These are phyloP conservation scores for Tenodera sinensis DNA, from an alignment of 2,888 invertebrate species.

Conservation along the genomic window DNA sequence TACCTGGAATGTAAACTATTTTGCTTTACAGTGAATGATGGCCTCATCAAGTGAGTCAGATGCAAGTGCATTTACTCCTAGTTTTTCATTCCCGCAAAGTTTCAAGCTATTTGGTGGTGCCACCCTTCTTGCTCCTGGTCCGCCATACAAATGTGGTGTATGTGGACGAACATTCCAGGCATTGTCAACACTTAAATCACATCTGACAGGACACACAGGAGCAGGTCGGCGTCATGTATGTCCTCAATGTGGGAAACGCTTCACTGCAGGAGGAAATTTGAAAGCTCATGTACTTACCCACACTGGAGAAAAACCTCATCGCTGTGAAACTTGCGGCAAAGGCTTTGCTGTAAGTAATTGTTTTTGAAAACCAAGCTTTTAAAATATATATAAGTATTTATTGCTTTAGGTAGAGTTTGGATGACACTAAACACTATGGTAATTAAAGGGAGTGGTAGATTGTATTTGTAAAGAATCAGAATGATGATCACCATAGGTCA, in stretches of 20 bases:
- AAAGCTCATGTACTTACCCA: not conserved
- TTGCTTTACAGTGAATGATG: not conserved
- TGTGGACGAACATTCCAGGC: not conserved
- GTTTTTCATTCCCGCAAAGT: not conserved
- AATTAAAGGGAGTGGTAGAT: too few relatives aligned
- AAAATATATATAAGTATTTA: not conserved
- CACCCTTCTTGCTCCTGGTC: not conserved
- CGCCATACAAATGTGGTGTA: not conserved
- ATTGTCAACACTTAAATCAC: not conserved
- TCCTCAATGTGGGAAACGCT: not conserved
- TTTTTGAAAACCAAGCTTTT: not conserved
- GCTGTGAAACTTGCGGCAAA: not conserved
- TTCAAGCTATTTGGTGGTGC: not conserved
- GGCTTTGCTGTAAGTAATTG: not conserved
- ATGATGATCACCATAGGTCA: too few relatives aligned
- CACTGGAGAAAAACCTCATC: slow-evolving; percentile 1
- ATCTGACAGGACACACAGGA: not conserved
- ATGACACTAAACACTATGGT: too few relatives aligned
- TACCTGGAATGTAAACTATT: too few relatives aligned
- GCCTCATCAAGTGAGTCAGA: not conserved
- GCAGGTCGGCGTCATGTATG: not conserved
- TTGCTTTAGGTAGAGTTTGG: not conserved
- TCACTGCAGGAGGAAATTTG: not conserved
- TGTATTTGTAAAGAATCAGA: too few relatives aligned
- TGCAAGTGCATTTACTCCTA: not conserved